These are phyloP conservation scores for Thryonomys swinderianus DNA, from an alignment of 2,113 vertebrate genomes.

Conservation along the genomic window DNA sequence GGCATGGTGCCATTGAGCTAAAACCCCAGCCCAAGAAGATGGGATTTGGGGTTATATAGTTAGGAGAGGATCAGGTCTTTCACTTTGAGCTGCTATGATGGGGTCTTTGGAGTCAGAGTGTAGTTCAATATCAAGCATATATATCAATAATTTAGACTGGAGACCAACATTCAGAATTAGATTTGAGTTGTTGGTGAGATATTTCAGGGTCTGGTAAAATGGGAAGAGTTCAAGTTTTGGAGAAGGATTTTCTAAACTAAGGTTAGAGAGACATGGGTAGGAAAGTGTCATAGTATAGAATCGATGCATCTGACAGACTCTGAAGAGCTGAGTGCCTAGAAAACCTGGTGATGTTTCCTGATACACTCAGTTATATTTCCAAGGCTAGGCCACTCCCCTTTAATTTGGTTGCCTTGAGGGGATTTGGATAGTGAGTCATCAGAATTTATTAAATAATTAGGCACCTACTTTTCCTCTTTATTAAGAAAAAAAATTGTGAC, in stretches of 20 bases:
- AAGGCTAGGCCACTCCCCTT: neutral
- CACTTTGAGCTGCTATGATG: neutral
- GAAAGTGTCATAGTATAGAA: neutral
- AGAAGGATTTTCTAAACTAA: neutral
- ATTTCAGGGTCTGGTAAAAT: neutral
- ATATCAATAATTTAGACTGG: neutral
- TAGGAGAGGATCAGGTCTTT: neutral
- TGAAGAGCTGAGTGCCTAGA: neutral
- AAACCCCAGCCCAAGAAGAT: too few relatives aligned
- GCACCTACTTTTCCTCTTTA: neutral
- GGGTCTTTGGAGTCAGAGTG: neutral
- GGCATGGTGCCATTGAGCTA: too few relatives aligned
- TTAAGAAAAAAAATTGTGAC: neutral
- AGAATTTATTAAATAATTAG: slow-evolving; percentile 32
- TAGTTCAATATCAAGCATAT: neutral
- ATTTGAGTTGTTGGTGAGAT: neutral
- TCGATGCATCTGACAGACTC: neutral
- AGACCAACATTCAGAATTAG: neutral
- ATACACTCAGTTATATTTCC: neutral
- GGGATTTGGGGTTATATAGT: neutral
- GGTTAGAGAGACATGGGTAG: neutral
- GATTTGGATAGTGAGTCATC: neutral
- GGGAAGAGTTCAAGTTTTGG: neutral
- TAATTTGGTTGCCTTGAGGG: neutral
- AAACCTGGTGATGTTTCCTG: neutral